Percentiles rank a stretch among this genome's conserved stretches.
These are phyloP conservation scores for Solen grandis DNA, from an alignment of 1,140 invertebrate genomes.

Conservation along the genomic window DNA sequence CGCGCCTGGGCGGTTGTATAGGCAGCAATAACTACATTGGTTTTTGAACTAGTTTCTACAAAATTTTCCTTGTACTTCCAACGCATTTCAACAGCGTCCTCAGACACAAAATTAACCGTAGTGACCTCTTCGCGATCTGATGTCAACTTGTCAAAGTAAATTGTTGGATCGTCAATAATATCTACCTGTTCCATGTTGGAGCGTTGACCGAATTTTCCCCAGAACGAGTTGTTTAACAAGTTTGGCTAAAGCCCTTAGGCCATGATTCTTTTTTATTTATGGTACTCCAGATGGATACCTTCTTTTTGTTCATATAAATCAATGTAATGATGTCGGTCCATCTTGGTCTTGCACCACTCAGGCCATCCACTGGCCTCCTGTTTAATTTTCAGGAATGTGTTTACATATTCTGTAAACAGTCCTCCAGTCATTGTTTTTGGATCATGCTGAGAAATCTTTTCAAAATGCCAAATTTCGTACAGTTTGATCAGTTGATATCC, in stretches of 20 bases:
- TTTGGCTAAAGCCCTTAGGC: neutral
- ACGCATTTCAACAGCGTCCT: slow-evolving; percentile 4
- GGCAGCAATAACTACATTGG: slow-evolving; percentile 16
- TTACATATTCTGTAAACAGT: neutral
- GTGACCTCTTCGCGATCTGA: slow-evolving; percentile 9
- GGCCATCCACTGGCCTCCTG: slow-evolving; percentile 12
- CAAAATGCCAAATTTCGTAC: slow-evolving; percentile 8
- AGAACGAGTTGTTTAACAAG: neutral
- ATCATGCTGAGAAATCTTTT: neutral
- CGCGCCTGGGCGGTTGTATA: slow-evolving; percentile 21
- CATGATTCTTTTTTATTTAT: neutral
- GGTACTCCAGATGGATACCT: neutral
- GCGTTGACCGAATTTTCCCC: slow-evolving; percentile 9
- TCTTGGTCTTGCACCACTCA: neutral
- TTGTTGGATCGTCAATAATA: neutral
- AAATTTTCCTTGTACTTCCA: slow-evolving; percentile 18
- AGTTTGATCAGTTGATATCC: neutral
- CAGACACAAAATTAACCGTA: neutral
- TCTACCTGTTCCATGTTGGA: neutral
- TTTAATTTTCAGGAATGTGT: slow-evolving; percentile 4
- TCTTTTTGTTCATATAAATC: neutral
- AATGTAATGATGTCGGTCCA: neutral
- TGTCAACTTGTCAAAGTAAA: slow-evolving; percentile 20
- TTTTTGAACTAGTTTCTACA: neutral
- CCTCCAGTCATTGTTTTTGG: neutral